A percentile compares a stretch with the other conserved stretches of the same genome.
Evolutionary conservation across 2,888 invertebrate genomes (phyloP).

Genomic region (Chaetoderma sp.): DNA sequence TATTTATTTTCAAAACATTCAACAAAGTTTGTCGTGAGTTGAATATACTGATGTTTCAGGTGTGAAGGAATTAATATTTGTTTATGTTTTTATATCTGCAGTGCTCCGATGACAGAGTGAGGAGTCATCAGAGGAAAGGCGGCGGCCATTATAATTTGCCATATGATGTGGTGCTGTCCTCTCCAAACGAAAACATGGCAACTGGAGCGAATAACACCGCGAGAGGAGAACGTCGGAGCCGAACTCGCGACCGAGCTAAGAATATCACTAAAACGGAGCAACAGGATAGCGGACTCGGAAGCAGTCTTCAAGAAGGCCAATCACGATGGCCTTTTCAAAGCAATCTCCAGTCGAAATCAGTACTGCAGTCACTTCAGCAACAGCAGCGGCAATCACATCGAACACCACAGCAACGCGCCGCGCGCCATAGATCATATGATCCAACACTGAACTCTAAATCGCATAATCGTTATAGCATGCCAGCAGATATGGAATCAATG

Average conservation of each 20-base stretch:
- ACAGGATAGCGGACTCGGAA: too few relatives aligned
- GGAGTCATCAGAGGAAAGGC: not conserved
- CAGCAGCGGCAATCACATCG: not conserved
- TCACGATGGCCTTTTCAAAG: too few relatives aligned
- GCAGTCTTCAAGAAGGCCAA: too few relatives aligned
- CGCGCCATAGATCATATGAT: not conserved
- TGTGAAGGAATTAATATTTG: too few relatives aligned
- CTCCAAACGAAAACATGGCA: not conserved
- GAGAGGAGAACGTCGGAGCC: too few relatives aligned
- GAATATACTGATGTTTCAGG: too few relatives aligned
- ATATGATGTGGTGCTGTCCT: not conserved
- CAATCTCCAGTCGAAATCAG: too few relatives aligned
- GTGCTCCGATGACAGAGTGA: not conserved
- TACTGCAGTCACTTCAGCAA: not conserved
- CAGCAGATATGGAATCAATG: not conserved
- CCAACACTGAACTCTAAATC: not conserved
- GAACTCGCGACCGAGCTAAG: too few relatives aligned
- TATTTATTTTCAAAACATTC: too few relatives aligned
- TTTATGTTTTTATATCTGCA: conserved; percentile 1
- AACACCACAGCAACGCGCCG: not conserved
- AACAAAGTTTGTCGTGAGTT: too few relatives aligned
- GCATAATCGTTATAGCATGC: not conserved
- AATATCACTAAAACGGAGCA: too few relatives aligned
- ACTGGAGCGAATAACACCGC: too few relatives aligned
- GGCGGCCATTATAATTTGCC: not conserved